Evolutionary conservation across 2,888 invertebrate species (phyloP).

Genomic region (Eupelmus urozonus): DNA sequence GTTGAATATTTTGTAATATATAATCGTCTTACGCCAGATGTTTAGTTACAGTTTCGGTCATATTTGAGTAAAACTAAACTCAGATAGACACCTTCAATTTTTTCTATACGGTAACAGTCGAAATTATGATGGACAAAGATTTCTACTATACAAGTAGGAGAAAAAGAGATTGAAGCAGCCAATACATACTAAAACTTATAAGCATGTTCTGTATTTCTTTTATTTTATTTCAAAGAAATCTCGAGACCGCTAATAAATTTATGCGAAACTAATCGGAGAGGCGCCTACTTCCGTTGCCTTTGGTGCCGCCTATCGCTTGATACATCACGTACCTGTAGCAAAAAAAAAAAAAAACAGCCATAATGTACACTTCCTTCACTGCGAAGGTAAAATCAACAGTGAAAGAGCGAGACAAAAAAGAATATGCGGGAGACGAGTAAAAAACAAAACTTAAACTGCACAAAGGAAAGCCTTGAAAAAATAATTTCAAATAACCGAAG

Average conservation of each 20-base stretch:
- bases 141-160: too few relatives aligned
- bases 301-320: constrained; percentile 53
- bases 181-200: too few relatives aligned
- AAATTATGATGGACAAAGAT: too few relatives aligned
- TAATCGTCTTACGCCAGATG: too few relatives aligned
- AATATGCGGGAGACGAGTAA: constrained; percentile 48
- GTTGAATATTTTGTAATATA: too few relatives aligned
- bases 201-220: too few relatives aligned
- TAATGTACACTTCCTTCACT: constrained; percentile 29
- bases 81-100: too few relatives aligned
- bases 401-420: constrained; percentile 43
- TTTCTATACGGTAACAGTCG: too few relatives aligned
- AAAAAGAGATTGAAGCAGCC: too few relatives aligned
- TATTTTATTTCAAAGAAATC: constrained; percentile 73
- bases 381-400: constrained; percentile 45
- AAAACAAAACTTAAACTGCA: constrained; percentile 25
- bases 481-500: constrained; percentile 16
- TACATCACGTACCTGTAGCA: constrained; percentile 54
- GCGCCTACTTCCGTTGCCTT: constrained; percentile 58
- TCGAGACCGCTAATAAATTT: constrained; percentile 65
- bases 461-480: constrained; percentile 39
- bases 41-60: too few relatives aligned
- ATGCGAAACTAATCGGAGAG: constrained; percentile 63
- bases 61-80: too few relatives aligned
- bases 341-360: constrained; percentile 49